Evolutionary conservation across 35 echinoderm and acorn worm genomes (phyloP).

Genomic region (Ptychodera flava): DNA sequence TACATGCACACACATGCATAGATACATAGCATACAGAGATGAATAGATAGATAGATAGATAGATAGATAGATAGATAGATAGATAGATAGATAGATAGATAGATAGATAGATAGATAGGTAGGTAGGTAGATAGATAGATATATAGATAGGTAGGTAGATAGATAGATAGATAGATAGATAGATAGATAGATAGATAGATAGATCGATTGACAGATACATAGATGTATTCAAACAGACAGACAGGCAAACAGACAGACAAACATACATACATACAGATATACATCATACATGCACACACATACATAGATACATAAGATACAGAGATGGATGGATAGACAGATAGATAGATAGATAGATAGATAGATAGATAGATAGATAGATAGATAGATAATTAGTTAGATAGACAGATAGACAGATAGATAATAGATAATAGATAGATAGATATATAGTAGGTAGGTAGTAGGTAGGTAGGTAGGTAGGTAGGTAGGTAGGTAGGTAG

Average conservation of each 20-base stretch:
- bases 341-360: slow-evolving; percentile 2
- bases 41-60: not conserved
- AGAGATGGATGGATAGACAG: not conserved
- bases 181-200: no score
- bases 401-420: not conserved
- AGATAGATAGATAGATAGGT: not conserved
- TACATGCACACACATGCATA: not conserved
- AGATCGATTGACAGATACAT: not conserved
- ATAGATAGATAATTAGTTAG: not conserved
- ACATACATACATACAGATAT: not conserved
- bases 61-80: slow-evolving; percentile 2
- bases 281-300: not conserved
- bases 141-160: no score
- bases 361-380: slow-evolving; percentile 2
- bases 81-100: slow-evolving; percentile 2
- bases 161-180: no score
- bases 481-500: no score
- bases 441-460: no score
- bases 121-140: not conserved
- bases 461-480: no score
- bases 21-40: not conserved
- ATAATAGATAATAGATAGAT: no score
- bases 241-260: not conserved
- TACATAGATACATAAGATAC: not conserved
- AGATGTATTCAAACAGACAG: not conserved